Base-by-base conservation (phyloP, 2,113 vertebrate species). In the Ailuropoda melanoleuca region DNA sequence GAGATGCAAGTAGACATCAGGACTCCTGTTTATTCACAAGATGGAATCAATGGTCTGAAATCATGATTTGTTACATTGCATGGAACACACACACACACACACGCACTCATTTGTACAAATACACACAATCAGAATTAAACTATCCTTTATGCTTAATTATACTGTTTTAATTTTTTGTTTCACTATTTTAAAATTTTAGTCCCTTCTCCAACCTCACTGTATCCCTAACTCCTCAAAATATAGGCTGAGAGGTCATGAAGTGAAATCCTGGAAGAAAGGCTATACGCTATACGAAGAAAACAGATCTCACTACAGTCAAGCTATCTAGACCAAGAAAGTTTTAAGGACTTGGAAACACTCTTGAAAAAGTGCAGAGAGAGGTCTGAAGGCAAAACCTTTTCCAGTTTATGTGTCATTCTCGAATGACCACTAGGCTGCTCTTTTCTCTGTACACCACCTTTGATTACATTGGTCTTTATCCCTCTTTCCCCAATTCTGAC, bases 111-210 rank as follows among this genome's bases (percentile, higher is more conserved):
- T 64, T 95, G 8, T 80, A 66, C n/a, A 95, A 81, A 94, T 21
- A 68, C 4, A 3, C 34, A 58, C 19, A 87, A 37, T 82, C 37
- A 55, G 31, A 66, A 68, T 88, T 17, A 84, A 83, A 95, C 64
- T 64, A 17, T 62, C 81, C 34, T 70, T 89, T 18, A 95, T 23
- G 17, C 11, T 31, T 89, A 78, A 46, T 53, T 77, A 72, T 18
- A 85, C 8, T 75, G 23, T 66, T 88, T 24, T 77, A 90, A 58
- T 56, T 50, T 80, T 88, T 29, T 84, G 12, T 86, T 96, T 82
- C 56, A 86, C 31, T 83, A 15, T 86, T 93, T 88, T 34, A 93
- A 95, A 92, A 77, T 72, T 92, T 93, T 64, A 90, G 46, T 29
- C 7, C 53, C 17, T 94, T 94, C 56, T 82, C 56, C 15, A 64